These are phyloP conservation scores for Pteromalus puparum DNA, from an alignment of 1,140 invertebrate genomes.

Conservation along the genomic window DNA sequence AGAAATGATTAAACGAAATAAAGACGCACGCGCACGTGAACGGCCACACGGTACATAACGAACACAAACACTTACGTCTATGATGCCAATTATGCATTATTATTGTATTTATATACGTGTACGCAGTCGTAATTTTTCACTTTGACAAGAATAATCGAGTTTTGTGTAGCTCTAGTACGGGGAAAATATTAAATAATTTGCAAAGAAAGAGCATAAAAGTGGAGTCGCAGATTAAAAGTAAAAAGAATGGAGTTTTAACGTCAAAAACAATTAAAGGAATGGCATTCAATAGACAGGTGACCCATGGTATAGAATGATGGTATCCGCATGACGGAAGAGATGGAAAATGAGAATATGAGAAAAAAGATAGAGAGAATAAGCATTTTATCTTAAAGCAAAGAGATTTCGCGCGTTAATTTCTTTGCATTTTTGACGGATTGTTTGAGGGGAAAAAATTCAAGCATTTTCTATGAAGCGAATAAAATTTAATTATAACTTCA, in stretches of 20 bases:
- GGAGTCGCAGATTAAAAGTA: constrained; percentile 18
- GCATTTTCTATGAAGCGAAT: constrained; percentile 8
- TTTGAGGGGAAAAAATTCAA: not conserved
- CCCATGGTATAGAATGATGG: constrained; percentile 57
- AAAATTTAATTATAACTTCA: constrained; percentile 37
- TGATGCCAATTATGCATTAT: constrained; percentile 35
- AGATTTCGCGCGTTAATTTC: constrained; percentile 27
- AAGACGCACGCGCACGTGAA: constrained; percentile 17
- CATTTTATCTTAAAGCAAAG: constrained; percentile 40
- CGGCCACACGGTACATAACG: constrained; percentile 27
- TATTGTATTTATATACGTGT: constrained; percentile 37
- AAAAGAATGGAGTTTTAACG: constrained; percentile 45
- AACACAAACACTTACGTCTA: constrained; percentile 42
- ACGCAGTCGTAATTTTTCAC: constrained; percentile 40
- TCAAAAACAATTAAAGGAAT: constrained; percentile 24
- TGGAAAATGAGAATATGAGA: constrained; percentile 34
- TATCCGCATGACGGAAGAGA: constrained; percentile 61
- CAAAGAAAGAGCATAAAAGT: constrained; percentile 6
- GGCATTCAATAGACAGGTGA: constrained; percentile 40
- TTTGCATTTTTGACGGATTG: constrained; percentile 47
- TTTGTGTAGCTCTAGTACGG: constrained; percentile 25
- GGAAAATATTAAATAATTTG: constrained; percentile 3
- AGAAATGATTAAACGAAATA: constrained; percentile 10
- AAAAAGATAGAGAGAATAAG: constrained; percentile 5
- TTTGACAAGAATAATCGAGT: constrained; percentile 50